A percentile compares a stretch with the other conserved stretches of the same genome.
Conservation (phyloP, 2,888 invertebrate genomes). For the Tenodera sinensis region DNA sequence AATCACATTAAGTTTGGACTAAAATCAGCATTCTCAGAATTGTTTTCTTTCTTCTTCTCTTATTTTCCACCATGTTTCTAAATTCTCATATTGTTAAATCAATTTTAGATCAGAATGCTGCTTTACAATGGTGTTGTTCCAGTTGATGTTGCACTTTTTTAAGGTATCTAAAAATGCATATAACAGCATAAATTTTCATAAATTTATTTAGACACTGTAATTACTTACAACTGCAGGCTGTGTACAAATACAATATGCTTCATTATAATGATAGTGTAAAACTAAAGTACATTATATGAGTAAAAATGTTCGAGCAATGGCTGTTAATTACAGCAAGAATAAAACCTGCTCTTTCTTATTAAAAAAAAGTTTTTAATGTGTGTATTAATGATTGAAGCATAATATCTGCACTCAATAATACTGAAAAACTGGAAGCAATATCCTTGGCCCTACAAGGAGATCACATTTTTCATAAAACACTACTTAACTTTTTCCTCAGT, state of each 20-base stretch:
- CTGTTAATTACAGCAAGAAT: neutral
- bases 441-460: constrained; percentile 13
- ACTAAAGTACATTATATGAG: neutral
- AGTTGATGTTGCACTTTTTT: neutral
- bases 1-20: too few species aligned
- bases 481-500: neutral
- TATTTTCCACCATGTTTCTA: too few species aligned
- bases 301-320: neutral
- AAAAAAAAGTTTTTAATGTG: neutral
- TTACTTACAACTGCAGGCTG: constrained; percentile 4
- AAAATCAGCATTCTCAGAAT: too few species aligned
- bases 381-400: neutral
- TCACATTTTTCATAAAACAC: constrained; percentile 11
- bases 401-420: constrained; percentile 8
- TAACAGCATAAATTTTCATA: neutral
- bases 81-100: too few species aligned
- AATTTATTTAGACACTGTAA: constrained; percentile 7
- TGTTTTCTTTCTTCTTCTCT: too few species aligned
- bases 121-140: neutral
- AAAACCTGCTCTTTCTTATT: neutral
- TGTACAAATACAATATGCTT: neutral
- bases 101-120: too few species aligned
- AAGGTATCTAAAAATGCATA: neutral
- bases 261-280: neutral
- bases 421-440: constrained; percentile 17